These are phyloP conservation scores for Furnarius figulus DNA, from an alignment of 2,113 vertebrate species.

Conservation along the genomic window DNA sequence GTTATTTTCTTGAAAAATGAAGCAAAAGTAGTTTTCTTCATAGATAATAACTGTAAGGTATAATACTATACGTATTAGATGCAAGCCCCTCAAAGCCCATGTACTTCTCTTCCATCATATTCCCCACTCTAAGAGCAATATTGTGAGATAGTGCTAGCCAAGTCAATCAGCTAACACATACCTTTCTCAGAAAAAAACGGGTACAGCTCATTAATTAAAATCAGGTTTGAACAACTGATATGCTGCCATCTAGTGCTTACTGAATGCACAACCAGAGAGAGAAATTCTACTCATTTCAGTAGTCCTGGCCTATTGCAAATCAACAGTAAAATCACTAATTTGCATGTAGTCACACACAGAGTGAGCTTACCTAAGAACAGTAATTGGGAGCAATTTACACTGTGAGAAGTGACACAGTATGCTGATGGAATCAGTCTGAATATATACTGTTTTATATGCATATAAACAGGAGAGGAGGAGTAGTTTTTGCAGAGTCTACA, in stretches of 20 bases:
- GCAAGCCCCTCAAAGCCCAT: background rate
- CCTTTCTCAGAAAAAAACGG: background rate
- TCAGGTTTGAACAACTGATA: background rate
- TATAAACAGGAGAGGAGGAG: background rate
- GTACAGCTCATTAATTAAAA: background rate
- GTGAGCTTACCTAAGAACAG: background rate
- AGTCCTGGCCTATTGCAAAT: background rate
- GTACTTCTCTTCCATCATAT: background rate
- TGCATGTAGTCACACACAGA: background rate
- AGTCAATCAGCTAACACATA: background rate
- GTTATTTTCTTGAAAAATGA: background rate
- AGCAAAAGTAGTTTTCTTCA: background rate
- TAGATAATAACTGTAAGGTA: background rate
- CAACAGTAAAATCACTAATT: background rate
- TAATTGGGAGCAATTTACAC: background rate
- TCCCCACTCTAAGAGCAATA: background rate
- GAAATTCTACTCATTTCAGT: background rate
- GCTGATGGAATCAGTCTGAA: background rate
- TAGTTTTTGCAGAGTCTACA: background rate
- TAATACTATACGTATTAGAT: background rate
- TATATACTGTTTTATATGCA: background rate
- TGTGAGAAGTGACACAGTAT: background rate
- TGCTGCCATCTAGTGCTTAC: conserved; percentile 43
- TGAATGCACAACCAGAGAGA: background rate
- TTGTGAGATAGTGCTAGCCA: background rate